Conservation (phyloP, 2,888 invertebrate species). For the Nemapogon koenigi region DNA sequence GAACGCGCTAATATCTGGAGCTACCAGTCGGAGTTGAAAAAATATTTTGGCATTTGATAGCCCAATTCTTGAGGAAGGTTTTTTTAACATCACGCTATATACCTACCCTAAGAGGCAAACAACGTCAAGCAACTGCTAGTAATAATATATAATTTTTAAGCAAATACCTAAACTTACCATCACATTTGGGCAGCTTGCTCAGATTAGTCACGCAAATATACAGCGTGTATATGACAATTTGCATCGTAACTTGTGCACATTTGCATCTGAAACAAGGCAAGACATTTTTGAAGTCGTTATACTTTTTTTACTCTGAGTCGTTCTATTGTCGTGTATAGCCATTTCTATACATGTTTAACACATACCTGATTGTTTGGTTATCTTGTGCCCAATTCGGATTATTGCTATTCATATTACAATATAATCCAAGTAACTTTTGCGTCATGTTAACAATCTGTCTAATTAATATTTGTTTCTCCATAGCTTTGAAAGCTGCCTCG, state of each 20-base stretch:
- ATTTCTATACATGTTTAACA: not conserved
- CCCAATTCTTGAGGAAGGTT: no score
- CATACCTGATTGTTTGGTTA: not conserved
- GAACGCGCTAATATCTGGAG: no score
- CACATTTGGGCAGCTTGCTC: constrained; percentile 15
- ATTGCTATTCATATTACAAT: constrained; percentile 21
- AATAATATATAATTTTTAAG: no score
- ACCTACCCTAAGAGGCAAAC: no score
- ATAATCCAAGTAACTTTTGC: constrained; percentile 26
- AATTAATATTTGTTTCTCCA: constrained; percentile 25
- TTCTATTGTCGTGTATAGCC: not conserved
- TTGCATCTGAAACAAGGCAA: constrained; percentile 34
- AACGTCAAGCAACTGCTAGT: no score
- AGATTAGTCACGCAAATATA: constrained; percentile 36
- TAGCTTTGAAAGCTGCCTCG: constrained; percentile 36
- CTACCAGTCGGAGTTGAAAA: no score
- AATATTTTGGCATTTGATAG: no score
- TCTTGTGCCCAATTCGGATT: constrained; percentile 5
- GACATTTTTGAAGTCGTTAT: not conserved
- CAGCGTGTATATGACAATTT: constrained; percentile 38
- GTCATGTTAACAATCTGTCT: constrained; percentile 22
- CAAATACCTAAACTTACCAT: constrained; percentile 20
- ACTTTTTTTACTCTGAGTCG: constrained; percentile 18
- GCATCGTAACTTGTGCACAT: constrained; percentile 34
- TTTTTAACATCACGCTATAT: no score